These are phyloP conservation scores for Apamea monoglypha DNA, from an alignment of 2,888 invertebrate genomes.

Conservation along the genomic window DNA sequence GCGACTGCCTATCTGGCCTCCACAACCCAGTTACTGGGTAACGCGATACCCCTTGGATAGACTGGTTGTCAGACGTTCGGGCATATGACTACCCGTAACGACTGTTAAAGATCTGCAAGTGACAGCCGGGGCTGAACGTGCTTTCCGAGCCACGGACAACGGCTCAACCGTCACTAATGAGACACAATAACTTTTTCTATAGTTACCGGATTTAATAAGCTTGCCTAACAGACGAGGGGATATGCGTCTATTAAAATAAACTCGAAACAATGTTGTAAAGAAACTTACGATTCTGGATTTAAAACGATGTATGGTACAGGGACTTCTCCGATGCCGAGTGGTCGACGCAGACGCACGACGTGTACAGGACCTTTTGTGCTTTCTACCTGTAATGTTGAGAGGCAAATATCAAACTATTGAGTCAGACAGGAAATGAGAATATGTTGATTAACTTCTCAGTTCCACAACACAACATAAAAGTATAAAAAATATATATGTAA, in stretches of 20 bases:
- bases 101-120: too few species aligned
- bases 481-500: too few species aligned
- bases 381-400: constrained; percentile 71
- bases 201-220: too few species aligned
- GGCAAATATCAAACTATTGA: not conserved
- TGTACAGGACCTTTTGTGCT: constrained; percentile 76
- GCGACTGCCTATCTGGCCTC: not conserved
- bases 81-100: not conserved
- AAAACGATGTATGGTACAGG: constrained; percentile 74
- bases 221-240: too few species aligned
- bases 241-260: not conserved
- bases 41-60: not conserved
- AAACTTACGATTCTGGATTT: constrained; percentile 71
- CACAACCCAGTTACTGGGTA: not conserved
- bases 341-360: constrained; percentile 78
- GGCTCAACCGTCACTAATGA: too few species aligned
- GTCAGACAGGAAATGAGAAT: not conserved
- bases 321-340: constrained; percentile 75
- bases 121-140: not conserved
- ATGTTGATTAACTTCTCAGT: not conserved
- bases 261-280: not conserved
- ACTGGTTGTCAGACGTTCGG: not conserved
- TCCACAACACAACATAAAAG: too few species aligned
- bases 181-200: too few species aligned
- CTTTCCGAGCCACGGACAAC: not conserved